A percentile compares a stretch with the other conserved stretches of the same genome.
Evolutionary conservation across 2,888 invertebrate species (phyloP).

Genomic region (Mimachlamys varia): DNA sequence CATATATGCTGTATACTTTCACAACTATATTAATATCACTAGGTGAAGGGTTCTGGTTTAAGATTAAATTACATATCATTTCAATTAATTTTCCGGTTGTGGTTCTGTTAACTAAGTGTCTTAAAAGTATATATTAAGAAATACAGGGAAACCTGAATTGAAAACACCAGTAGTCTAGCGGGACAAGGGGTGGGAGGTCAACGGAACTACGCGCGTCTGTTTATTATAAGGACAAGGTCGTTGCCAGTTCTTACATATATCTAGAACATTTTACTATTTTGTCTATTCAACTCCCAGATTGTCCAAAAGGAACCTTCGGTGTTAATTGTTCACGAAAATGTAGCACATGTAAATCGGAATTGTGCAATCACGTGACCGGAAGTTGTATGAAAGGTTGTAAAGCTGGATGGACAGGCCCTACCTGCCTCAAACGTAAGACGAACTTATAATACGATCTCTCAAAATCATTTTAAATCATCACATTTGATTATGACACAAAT

Average conservation of each 20-base stretch:
- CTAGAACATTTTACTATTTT: background rate
- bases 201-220: background rate
- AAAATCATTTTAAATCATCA: background rate
- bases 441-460: background rate
- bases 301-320: conserved; percentile 61
- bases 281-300: conserved; percentile 50
- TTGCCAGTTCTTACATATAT: background rate
- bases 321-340: conserved; percentile 57
- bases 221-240: background rate
- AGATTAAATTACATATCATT: background rate
- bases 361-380: conserved; percentile 63
- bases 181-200: background rate
- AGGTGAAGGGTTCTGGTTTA: background rate
- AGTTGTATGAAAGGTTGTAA: conserved; percentile 58
- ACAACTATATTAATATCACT: background rate
- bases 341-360: conserved; percentile 49
- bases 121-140: no score
- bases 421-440: conserved; percentile 52
- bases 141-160: no score
- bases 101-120: background rate
- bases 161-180: no score
- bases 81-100: background rate
- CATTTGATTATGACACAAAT: background rate
- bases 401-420: conserved; percentile 62
- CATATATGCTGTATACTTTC: no score